Conservation (phyloP, 2,888 invertebrate species). For the Zaprionus bogoriensis region DNA sequence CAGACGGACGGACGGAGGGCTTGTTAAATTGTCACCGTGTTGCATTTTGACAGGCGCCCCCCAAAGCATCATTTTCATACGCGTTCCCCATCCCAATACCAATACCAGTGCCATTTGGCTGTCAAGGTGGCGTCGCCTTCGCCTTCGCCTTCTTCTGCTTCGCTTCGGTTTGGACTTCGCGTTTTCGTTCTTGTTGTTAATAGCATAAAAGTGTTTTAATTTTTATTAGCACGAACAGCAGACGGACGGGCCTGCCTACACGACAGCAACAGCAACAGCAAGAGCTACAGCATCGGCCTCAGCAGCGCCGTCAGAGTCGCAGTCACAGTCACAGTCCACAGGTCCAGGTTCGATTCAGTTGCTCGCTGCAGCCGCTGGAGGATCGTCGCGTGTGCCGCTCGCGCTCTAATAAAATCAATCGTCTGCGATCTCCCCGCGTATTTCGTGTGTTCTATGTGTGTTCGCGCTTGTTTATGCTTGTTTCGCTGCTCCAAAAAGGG, state of each 20-base stretch:
- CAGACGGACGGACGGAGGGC: conserved; percentile 10
- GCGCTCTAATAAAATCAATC: conserved; percentile 69
- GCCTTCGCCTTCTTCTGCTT: conserved; percentile 11
- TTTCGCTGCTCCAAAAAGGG: conserved; percentile 52
- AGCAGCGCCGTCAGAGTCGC: too few species aligned
- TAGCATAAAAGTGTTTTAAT: conserved; percentile 76
- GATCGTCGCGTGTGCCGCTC: conserved; percentile 66
- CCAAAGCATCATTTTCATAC: conserved; percentile 36
- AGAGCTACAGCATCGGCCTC: too few species aligned
- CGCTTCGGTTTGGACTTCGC: conserved; percentile 25
- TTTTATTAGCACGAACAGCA: conserved; percentile 74
- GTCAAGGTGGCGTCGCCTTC: conserved; percentile 57
- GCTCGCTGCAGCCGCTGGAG: conserved; percentile 60
- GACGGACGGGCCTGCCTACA: conserved; percentile 42
- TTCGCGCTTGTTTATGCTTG: conserved; percentile 53
- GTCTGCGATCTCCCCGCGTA: conserved; percentile 55
- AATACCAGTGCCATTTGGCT: conserved; percentile 43
- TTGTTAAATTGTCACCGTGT: conserved; percentile 54
- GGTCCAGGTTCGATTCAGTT: conserved; percentile 51
- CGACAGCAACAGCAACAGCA: conserved; percentile 26
- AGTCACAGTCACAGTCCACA: conserved; percentile 1
- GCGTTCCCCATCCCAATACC: conserved; percentile 12
- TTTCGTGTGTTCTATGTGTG: conserved; percentile 11
- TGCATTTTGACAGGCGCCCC: conserved; percentile 52
- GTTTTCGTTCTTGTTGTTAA: conserved; percentile 69